Base-by-base conservation (phyloP, 2,888 invertebrate species). In the Lithosia quadra region DNA sequence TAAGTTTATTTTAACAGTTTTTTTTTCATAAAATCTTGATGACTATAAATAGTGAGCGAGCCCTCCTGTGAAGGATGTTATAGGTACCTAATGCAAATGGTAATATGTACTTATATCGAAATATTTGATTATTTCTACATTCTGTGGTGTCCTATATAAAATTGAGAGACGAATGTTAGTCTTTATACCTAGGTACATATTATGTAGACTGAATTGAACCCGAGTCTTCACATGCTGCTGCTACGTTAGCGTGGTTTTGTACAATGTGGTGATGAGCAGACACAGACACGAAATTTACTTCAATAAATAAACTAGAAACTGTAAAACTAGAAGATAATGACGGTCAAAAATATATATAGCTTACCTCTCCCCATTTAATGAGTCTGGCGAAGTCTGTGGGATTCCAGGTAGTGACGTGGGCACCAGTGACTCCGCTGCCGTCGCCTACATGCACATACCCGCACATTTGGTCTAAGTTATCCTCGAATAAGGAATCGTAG, bases 391-490 rank as follows among this genome's bases (percentile, higher is more conserved):
- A 97, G 89, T 97, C 97, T 15, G 96, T 95, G 15, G 97, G 97
- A 79, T 97, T 96, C 97, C 97, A 97, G 49, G 97, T 95, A 39
- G 97, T 96, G 71, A 97, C 90, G 86, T 97, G 96, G 0, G 96
- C 95, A 2, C 96, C 93, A 22, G 95, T 95, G 3, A 96, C 95
- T 0, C 96, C 96, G 11, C 91, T 90, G 58, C 96, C 95, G 85
- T 97, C 97, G 0, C 96, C 97, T 66, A 97, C 95, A 88, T 98
- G 98, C 8, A 96, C 96, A 75, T 97, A 95, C 0, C 98, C 98
- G 67, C 97, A 93, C 67, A 98, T 96, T 88, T 98, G 98, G 81
- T 96, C 97, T 76, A 96, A 95, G 73, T 97, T 96, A 82, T 98
- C 97, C 77, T 97, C 97, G 86, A 98, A 88, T 64, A 98, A 90